Evolutionary conservation across 2,797 vertebrate genomes (phyloP).

Genomic region (Pterois miles): DNA sequence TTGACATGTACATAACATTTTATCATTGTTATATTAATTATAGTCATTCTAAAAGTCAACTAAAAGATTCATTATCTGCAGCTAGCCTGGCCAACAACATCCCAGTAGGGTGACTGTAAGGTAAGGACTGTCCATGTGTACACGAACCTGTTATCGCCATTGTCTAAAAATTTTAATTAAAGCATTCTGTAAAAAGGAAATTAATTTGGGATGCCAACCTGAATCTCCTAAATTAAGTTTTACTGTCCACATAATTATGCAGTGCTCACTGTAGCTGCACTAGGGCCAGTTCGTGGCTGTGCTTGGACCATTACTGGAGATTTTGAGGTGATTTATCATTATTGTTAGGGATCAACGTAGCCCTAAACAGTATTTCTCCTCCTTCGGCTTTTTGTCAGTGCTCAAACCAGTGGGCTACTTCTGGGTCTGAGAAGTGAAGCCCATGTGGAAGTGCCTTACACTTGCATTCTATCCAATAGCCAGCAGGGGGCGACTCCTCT

Average conservation of each 20-base stretch:
- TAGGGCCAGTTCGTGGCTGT: conserved; percentile 5
- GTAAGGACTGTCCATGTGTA: neutral
- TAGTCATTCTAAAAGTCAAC: neutral
- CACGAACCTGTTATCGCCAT: conserved; percentile 1
- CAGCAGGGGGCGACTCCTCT: no score
- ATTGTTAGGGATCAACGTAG: conserved; percentile 36
- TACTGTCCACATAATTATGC: conserved; percentile 40
- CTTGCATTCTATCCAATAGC: no score
- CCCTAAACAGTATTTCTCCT: conserved; percentile 1
- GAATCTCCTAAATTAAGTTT: conserved; percentile 44
- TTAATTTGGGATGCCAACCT: conserved; percentile 39
- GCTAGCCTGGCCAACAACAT: neutral
- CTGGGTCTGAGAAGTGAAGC: no score
- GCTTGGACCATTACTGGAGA: conserved; percentile 6
- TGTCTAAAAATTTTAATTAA: conserved; percentile 42
- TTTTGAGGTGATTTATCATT: conserved; percentile 50
- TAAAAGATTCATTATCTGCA: conserved; percentile 10
- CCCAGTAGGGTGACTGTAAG: no score
- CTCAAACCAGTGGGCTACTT: neutral
- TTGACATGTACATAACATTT: neutral
- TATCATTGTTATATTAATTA: neutral
- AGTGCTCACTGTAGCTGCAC: conserved; percentile 34
- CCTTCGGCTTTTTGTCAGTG: conserved; percentile 1
- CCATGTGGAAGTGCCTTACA: no score
- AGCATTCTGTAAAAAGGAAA: conserved; percentile 21